Evolutionary conservation across 1,140 invertebrate genomes (phyloP), one percentile per base, ranked within the genome.

Genomic region (Scylla paramamosain): DNA sequence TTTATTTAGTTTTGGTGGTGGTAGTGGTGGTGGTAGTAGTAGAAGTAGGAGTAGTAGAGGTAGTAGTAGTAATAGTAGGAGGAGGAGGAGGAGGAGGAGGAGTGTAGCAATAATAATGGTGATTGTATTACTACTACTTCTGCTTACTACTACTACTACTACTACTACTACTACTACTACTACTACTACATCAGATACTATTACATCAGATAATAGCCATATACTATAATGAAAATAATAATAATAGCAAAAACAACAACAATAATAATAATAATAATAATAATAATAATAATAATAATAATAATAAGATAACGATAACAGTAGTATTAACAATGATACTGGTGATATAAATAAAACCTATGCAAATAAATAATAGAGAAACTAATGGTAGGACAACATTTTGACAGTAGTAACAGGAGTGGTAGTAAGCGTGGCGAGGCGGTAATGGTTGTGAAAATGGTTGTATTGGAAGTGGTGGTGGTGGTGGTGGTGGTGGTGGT

Each of bases 131-230:
- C 82, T 92, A 77, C 14, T 92, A 92, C 32, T 77, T 7, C 82
- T 39, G 67, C 29, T n/a, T 77, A 92, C 77, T 39, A 92, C 77
- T 29, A 92, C 77, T 52, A 92, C 82, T 82, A 92, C 82, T 32
- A 92, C 39, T 59, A 45, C 31, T 82, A 92, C 32, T 28, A 92
- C 82, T 92, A 83, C 32, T 31, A 92, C 82, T 82, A 92, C 82
- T 83, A 82, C 82, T 92, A 82, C 3, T 92, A 92, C 32, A 59
- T 28, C 29, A 3, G 67, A 4, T 52, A 52, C 2, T n/a, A 67
- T 91, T 59, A 91, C 77, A 59, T 59, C 52, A 16, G 52, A 8
- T 91, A 91, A 46, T 52, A 91, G 45, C 52, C 20, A 46, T 10
- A 91, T 4, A 2, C 45, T 91, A 46, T 6, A 46, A 46, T 46